Evolutionary conservation across 2,797 vertebrate species (phyloP).

Genomic region (Molossus alvarezi): DNA sequence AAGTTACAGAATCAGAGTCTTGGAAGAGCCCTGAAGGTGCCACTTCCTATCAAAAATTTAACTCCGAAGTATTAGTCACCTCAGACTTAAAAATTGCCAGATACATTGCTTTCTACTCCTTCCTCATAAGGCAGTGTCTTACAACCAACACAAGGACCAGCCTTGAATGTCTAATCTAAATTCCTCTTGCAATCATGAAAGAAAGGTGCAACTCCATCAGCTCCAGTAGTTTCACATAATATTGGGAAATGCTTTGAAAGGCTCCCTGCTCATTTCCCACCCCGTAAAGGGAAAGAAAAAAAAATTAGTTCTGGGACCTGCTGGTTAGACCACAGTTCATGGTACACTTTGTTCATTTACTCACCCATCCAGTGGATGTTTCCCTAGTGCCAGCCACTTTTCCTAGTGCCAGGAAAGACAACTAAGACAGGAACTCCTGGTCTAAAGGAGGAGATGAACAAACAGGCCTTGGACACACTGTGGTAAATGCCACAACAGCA

Average conservation of each 20-base stretch:
- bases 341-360: slow-evolving; percentile 48
- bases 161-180: slow-evolving; percentile 72
- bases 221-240: slow-evolving; percentile 23
- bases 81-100: slow-evolving; percentile 30
- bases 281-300: neutral
- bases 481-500: neutral
- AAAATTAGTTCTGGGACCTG: slow-evolving; percentile 3
- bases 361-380: neutral
- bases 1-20: slow-evolving; percentile 41
- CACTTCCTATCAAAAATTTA: neutral
- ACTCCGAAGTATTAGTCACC: slow-evolving; percentile 61
- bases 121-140: slow-evolving; percentile 63
- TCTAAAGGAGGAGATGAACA: neutral
- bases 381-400: neutral
- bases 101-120: slow-evolving; percentile 70
- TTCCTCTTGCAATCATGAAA: slow-evolving; percentile 72
- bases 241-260: slow-evolving; percentile 76
- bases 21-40: slow-evolving; percentile 24
- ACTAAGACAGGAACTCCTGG: neutral
- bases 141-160: slow-evolving; percentile 45
- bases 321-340: slow-evolving; percentile 17
- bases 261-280: slow-evolving; percentile 33
- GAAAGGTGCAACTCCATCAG: slow-evolving; percentile 64
- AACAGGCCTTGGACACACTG: neutral
- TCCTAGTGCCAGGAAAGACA: neutral